phyloP scores from a whole-genome alignment of 2,888 invertebrate species.

The Epiblema foenella region DNA sequence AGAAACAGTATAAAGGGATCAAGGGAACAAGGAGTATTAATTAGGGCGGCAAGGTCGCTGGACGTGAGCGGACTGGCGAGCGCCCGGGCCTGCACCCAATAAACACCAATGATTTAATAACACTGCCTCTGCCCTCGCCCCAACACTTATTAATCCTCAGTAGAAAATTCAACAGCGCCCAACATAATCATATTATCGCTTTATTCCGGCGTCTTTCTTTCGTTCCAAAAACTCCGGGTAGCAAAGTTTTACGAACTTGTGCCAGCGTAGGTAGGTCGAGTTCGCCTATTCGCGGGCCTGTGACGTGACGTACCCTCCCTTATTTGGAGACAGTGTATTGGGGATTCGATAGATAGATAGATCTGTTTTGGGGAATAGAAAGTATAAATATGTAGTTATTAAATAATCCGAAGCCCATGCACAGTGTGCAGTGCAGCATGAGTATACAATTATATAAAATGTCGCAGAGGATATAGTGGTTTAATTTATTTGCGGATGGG shows the following conservation, averaged over 20 bases:
- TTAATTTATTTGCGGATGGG: neutral
- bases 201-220: constrained; percentile 16
- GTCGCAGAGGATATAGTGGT: neutral
- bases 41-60: constrained; percentile 40
- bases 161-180: constrained; percentile 39
- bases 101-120: constrained; percentile 48
- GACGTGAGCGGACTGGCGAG: constrained; percentile 44
- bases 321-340: neutral
- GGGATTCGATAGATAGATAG: too few relatives aligned
- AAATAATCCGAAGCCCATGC: neutral
- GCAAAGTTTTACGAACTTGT: constrained; percentile 9
- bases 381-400: neutral
- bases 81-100: constrained; percentile 40
- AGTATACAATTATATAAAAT: neutral
- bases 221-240: constrained; percentile 5
- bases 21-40: constrained; percentile 46
- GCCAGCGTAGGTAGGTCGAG: neutral
- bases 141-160: constrained; percentile 40
- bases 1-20: constrained; percentile 43
- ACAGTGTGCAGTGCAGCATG: neutral
- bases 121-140: constrained; percentile 35
- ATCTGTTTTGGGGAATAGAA: neutral
- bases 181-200: constrained; percentile 38
- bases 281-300: neutral
- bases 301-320: neutral